phyloP scores from a whole-genome alignment of 1,140 invertebrate species.

The Drosophila repleta region DNA sequence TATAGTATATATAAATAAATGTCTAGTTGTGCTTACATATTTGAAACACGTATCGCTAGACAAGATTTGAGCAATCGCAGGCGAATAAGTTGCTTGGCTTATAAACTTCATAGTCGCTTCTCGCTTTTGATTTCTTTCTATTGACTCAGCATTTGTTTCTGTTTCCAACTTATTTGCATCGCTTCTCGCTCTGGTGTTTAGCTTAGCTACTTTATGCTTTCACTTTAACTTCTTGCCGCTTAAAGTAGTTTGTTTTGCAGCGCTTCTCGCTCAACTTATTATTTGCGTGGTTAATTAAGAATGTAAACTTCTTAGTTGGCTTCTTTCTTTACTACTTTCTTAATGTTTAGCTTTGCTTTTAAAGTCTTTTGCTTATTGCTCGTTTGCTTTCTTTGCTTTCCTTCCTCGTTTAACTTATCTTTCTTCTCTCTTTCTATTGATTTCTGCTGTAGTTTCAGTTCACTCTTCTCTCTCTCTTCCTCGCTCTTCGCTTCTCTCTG shows the following conservation, averaged over 20 bases:
- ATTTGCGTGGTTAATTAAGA: too few species aligned
- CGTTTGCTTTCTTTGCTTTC: neutral
- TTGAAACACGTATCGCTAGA: slow-evolving; percentile 10
- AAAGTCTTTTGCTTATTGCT: neutral
- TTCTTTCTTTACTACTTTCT: too few species aligned
- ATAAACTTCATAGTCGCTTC: neutral
- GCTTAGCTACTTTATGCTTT: too few species aligned
- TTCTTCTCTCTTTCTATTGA: too few species aligned
- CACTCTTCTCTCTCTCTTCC: neutral
- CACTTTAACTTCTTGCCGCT: too few species aligned
- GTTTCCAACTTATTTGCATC: neutral
- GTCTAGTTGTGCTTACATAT: neutral
- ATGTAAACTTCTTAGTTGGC: too few species aligned
- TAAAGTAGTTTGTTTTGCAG: too few species aligned
- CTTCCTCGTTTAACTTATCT: too few species aligned
- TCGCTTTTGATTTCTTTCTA: neutral
- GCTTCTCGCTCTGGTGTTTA: neutral
- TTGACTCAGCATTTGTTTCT: neutral
- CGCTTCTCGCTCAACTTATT: too few species aligned
- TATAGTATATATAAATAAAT: neutral
- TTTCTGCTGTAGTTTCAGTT: too few species aligned
- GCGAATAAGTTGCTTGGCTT: slow-evolving; percentile 24
- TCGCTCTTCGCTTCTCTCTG: neutral
- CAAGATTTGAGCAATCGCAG: slow-evolving; percentile 31
- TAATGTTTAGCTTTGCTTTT: neutral